phyloP scores from a whole-genome alignment of 2,888 invertebrate species.

The Micoletzkya japonica region DNA sequence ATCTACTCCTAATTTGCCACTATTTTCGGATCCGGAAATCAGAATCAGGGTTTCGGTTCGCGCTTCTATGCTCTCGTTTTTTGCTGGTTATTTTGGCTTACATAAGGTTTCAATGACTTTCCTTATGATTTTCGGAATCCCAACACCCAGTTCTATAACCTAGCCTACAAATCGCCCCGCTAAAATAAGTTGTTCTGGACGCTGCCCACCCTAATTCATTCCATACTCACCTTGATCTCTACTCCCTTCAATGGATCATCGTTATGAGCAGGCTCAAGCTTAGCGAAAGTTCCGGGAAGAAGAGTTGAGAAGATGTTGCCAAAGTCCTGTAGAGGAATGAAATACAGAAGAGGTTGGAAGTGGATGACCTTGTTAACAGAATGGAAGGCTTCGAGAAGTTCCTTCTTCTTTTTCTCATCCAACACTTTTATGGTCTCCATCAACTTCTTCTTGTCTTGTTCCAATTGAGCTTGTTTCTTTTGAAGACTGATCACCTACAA shows the following conservation, averaged over 20 bases:
- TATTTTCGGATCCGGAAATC: too few relatives aligned
- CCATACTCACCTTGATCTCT: slow-evolving; percentile 16
- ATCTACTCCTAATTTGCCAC: too few relatives aligned
- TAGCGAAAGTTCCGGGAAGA: slow-evolving; percentile 86
- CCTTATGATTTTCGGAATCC: too few relatives aligned
- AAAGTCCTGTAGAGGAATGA: slow-evolving; percentile 81
- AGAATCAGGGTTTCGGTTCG: too few relatives aligned
- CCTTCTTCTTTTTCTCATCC: slow-evolving; percentile 86
- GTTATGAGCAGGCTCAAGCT: slow-evolving; percentile 73
- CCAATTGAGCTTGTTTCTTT: slow-evolving; percentile 76
- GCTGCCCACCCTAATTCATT: too few relatives aligned
- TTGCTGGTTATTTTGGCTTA: too few relatives aligned
- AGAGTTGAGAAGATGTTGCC: slow-evolving; percentile 89
- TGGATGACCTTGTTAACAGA: slow-evolving; percentile 75
- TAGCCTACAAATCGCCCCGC: too few relatives aligned
- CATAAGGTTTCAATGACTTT: too few relatives aligned
- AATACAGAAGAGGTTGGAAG: too few relatives aligned
- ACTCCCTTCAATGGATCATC: slow-evolving; percentile 15
- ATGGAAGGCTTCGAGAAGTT: slow-evolving; percentile 80
- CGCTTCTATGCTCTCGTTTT: too few relatives aligned
- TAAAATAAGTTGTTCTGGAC: too few relatives aligned
- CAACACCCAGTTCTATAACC: too few relatives aligned
- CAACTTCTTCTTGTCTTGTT: slow-evolving; percentile 77
- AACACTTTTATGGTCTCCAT: slow-evolving; percentile 80
- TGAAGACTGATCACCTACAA: slow-evolving; percentile 74